Conservation (phyloP, 1,140 invertebrate genomes). For the Adoxophyes honmai region DNA sequence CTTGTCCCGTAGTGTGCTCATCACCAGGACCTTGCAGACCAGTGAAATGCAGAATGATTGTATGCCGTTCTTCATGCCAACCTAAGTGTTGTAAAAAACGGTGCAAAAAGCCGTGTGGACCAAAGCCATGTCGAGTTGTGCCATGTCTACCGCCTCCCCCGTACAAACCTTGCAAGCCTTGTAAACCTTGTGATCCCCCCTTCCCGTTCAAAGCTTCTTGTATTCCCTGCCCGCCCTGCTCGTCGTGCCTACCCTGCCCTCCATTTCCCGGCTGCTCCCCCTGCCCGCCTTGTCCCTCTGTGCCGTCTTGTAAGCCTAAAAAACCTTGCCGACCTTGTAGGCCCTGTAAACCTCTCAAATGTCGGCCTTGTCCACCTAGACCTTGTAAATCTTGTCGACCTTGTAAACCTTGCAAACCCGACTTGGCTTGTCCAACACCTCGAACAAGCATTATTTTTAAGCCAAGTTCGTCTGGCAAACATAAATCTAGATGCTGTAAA, state of each 20-base stretch:
- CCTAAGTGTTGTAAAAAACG: slow-evolving; percentile 41
- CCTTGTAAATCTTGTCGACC: slow-evolving; percentile 13
- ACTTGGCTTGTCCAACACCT: slow-evolving; percentile 2
- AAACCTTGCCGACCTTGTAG: slow-evolving; percentile 19
- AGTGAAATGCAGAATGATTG: slow-evolving; percentile 45
- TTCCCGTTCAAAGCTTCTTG: neutral
- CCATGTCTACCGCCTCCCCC: neutral
- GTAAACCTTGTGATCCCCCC: neutral
- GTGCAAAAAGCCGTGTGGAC: slow-evolving; percentile 10
- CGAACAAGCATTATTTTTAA: slow-evolving; percentile 1
- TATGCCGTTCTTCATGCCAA: slow-evolving; percentile 40
- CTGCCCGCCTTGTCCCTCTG: slow-evolving; percentile 22
- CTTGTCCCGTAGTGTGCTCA: slow-evolving; percentile 33
- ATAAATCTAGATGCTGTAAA: neutral
- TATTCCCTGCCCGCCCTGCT: too few relatives aligned
- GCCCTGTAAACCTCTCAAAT: slow-evolving; percentile 10
- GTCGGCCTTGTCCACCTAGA: slow-evolving; percentile 7
- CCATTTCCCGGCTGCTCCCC: slow-evolving; percentile 11
- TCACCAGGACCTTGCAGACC: slow-evolving; percentile 31
- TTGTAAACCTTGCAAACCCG: slow-evolving; percentile 15
- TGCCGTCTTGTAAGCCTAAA: slow-evolving; percentile 23
- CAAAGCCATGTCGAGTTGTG: neutral
- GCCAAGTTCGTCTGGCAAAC: neutral
- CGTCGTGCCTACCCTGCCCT: neutral
- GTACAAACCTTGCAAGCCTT: neutral